These are phyloP conservation scores for Actinia tenebrosa DNA, from an alignment of 64 coral and sea anemone species.

Conservation along the genomic window DNA sequence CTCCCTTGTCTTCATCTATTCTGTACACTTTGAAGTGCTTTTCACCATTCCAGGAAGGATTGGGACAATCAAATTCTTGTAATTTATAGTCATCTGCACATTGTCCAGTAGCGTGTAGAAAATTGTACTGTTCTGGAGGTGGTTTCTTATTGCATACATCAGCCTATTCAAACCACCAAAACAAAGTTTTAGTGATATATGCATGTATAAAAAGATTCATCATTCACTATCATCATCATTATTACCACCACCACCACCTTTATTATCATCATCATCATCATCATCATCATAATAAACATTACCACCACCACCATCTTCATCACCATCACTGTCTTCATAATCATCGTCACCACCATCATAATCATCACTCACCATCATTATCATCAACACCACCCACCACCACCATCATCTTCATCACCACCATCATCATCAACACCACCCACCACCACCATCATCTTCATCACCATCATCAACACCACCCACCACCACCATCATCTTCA, in stretches of 20 bases:
- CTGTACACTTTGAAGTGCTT: conserved; percentile 5
- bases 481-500: too few species aligned
- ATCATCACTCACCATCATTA: too few species aligned
- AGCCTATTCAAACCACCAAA: not conserved
- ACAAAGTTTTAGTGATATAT: not conserved
- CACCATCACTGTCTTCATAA: not conserved
- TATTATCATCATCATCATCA: not conserved
- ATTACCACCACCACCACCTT: not conserved
- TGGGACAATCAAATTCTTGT: not conserved
- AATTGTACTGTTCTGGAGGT: not conserved
- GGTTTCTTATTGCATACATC: not conserved
- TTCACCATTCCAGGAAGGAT: not conserved
- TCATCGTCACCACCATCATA: not conserved
- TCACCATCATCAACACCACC: too few species aligned
- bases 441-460: too few species aligned
- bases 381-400: too few species aligned
- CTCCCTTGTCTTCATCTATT: not conserved
- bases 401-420: too few species aligned
- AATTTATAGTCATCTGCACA: not conserved
- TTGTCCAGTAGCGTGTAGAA: not conserved
- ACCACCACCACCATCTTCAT: not conserved
- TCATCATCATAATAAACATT: too few species aligned
- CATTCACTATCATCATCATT: too few species aligned
- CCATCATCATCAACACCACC: too few species aligned
- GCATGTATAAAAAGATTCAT: too few species aligned